These are phyloP conservation scores for Zapornia atra DNA, from an alignment of 2,113 vertebrate genomes.

Conservation along the genomic window DNA sequence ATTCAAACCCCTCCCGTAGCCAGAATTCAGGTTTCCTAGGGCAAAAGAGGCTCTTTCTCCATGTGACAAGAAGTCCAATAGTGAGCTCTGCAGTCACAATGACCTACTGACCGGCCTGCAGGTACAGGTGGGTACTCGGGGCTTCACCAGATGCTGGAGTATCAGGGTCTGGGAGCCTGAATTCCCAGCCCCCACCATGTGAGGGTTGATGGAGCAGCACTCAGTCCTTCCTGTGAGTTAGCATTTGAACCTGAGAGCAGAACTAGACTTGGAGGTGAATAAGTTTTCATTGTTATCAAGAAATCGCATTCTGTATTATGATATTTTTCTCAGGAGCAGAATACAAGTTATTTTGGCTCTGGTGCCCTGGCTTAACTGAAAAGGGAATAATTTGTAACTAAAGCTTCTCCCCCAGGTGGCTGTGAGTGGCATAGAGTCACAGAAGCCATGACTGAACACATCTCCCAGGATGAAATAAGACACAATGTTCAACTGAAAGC, in stretches of 20 bases:
- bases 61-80: background rate
- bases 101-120: background rate
- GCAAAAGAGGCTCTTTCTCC: background rate
- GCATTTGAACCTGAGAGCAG: background rate
- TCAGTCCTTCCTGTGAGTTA: background rate
- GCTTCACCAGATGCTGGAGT: background rate
- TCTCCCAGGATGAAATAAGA: background rate
- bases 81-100: background rate
- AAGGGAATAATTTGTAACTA: background rate
- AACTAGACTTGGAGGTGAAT: background rate
- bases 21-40: background rate
- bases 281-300: background rate
- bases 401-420: background rate
- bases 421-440: background rate
- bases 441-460: background rate
- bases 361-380: background rate
- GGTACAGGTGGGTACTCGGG: too few species aligned
- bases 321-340: background rate
- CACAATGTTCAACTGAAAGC: background rate
- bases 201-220: background rate
- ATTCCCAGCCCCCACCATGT: rapidly evolving
- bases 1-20: background rate
- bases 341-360: background rate
- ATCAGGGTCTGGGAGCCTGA: background rate
- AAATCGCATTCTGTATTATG: background rate